Evolutionary conservation across 2,888 invertebrate species (phyloP), one percentile per base, ranked within the genome.

Genomic region (Achlya flavicornis): DNA sequence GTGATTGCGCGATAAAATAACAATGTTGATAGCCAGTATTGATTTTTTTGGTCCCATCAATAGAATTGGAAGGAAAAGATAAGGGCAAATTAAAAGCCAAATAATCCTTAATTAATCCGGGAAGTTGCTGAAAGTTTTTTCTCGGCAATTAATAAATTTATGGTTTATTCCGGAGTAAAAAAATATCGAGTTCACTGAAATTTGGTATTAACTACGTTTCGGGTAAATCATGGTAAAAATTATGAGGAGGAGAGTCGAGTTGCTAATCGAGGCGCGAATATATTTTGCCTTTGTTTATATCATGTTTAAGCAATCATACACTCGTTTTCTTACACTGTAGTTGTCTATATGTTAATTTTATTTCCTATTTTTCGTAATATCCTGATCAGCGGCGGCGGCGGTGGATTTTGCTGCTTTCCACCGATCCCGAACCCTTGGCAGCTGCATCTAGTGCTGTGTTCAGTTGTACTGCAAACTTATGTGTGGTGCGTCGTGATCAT

Each of bases 341-440:
- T 26, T n/a, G 1, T 26, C 1, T 26, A 26, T 38, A 38, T 3
- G 6, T 12, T 59, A 6, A n/a, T 26, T 38, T 64, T 63, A 58
- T 64, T 14, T 14, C 7, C 14, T 65, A 87, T 87, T 78, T 85
- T 86, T 66, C 84, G 85, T 43, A 87, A 87, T 76, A 74, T 83
- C 68, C 66, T 85, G 65, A 84, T 87, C 61, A 82, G 87, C 12
- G 77, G 84, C 57, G 75, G 75, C 1, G 71, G 84, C 35, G 73
- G 82, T 16, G 72, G 77, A 14, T 72, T 75, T 48, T 80, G 77
- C 14, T 72, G 75, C 46, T 79, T 77, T 32, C 80, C 82, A 0
- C 14, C 43, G 14, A 69, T 86, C 58, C 87, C 86, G 0, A 86
- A 85, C 65, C 86, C 85, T 0, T 87, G 78, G 74, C 3, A 84